phyloP scores from a whole-genome alignment of 2,113 vertebrate genomes.

The Pongo abelii region DNA sequence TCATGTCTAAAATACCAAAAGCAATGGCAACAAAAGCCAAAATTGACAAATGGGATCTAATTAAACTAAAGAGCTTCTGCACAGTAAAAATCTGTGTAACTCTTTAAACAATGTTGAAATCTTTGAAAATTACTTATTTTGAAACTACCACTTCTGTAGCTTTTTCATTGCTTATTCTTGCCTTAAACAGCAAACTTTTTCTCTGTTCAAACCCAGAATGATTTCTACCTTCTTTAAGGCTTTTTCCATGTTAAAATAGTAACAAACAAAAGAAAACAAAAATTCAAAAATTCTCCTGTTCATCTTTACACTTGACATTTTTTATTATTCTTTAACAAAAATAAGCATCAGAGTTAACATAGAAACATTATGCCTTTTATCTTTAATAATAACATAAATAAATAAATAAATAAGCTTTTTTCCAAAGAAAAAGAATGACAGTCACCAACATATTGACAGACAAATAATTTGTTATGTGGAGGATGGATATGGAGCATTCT shows the following conservation, averaged over 20 bases:
- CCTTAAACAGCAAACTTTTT: neutral
- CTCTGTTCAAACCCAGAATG: neutral
- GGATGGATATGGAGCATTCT: neutral
- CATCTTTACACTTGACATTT: neutral
- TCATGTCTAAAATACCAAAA: too few species aligned
- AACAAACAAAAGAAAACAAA: neutral
- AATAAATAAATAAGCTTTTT: neutral
- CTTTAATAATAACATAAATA: neutral
- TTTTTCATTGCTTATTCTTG: slow-evolving; percentile 2
- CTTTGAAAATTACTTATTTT: neutral
- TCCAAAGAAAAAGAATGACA: neutral
- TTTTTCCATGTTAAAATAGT: neutral
- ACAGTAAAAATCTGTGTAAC: neutral
- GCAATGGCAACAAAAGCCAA: too few species aligned
- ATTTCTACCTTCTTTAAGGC: neutral
- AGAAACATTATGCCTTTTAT: neutral
- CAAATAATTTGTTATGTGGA: neutral
- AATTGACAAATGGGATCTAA: too few species aligned
- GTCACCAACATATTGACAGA: neutral
- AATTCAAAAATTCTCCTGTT: neutral
- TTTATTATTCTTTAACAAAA: neutral
- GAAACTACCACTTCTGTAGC: neutral
- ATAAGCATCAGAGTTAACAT: neutral
- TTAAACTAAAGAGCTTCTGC: too few species aligned
- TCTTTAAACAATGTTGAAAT: neutral